Conservation (phyloP, 2,797 vertebrate genomes). For the Aplochiton taeniatus region DNA sequence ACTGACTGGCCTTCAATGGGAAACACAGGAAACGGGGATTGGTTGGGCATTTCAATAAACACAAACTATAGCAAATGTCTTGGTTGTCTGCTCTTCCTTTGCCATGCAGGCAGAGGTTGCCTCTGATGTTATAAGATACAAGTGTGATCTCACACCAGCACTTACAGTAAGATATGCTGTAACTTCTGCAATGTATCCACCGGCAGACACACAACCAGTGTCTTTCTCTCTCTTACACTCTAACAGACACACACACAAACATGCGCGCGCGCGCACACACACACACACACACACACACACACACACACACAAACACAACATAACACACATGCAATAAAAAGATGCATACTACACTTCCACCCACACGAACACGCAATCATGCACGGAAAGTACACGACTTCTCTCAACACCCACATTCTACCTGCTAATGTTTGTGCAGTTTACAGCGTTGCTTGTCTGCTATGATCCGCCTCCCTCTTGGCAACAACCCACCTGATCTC, state of each 20-base stretch:
- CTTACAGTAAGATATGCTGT: no score
- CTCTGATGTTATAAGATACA: slow-evolving; percentile 28
- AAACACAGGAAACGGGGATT: slow-evolving; percentile 49
- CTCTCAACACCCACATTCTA: slow-evolving; percentile 12
- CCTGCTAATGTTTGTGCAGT: background rate
- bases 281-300: background rate
- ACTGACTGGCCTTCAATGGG: slow-evolving; percentile 52
- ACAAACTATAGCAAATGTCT: slow-evolving; percentile 59
- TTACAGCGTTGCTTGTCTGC: slow-evolving; percentile 1
- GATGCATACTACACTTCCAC: no score
- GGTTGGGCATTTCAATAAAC: slow-evolving; percentile 51
- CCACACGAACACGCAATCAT: no score
- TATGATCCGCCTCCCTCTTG: background rate
- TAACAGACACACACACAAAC: background rate
- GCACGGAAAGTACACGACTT: no score
- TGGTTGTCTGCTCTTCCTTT: slow-evolving; percentile 58
- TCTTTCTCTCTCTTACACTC: no score
- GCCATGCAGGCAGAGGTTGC: slow-evolving; percentile 31
- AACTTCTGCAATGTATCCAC: no score
- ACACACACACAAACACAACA: background rate
- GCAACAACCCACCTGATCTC: slow-evolving; percentile 39
- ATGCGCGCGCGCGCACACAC: background rate
- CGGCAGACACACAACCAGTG: no score
- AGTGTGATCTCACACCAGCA: background rate
- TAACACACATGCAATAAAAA: no score